These are phyloP conservation scores for Copidosoma aretas DNA, from an alignment of 2,888 invertebrate genomes.

Conservation along the genomic window DNA sequence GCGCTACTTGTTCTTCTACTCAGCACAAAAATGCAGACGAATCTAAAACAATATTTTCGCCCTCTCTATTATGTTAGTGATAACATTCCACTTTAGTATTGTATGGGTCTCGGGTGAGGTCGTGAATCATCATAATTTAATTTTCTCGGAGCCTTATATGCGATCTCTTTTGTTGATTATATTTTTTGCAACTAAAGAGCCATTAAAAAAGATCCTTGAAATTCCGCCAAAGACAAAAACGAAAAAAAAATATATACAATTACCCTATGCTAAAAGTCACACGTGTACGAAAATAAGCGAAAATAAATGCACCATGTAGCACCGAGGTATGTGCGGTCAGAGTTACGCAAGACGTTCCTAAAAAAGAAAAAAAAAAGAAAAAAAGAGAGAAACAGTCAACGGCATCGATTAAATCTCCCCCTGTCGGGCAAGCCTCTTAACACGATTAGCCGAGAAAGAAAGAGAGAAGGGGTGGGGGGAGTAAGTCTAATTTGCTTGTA, in stretches of 20 bases:
- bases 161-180: background rate
- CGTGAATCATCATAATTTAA: too few species aligned
- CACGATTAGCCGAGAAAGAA: conserved; percentile 18
- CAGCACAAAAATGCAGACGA: conserved; percentile 9
- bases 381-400: conserved; percentile 8
- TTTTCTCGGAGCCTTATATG: too few species aligned
- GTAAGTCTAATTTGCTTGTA: conserved; percentile 18
- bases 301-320: background rate
- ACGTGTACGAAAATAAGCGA: background rate
- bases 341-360: background rate
- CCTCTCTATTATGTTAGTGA: background rate
- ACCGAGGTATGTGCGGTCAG: background rate
- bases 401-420: conserved; percentile 21
- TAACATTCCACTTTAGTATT: conserved; percentile 24
- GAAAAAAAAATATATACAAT: background rate
- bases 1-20: background rate
- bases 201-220: background rate
- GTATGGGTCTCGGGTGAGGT: too few species aligned
- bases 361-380: background rate
- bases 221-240: background rate
- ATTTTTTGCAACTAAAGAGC: too few species aligned
- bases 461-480: too few species aligned
- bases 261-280: background rate
- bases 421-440: conserved; percentile 12
- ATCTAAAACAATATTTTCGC: conserved; percentile 36